Conservation (phyloP, 2,113 vertebrate species). For the Callocephalon fimbriatum region DNA sequence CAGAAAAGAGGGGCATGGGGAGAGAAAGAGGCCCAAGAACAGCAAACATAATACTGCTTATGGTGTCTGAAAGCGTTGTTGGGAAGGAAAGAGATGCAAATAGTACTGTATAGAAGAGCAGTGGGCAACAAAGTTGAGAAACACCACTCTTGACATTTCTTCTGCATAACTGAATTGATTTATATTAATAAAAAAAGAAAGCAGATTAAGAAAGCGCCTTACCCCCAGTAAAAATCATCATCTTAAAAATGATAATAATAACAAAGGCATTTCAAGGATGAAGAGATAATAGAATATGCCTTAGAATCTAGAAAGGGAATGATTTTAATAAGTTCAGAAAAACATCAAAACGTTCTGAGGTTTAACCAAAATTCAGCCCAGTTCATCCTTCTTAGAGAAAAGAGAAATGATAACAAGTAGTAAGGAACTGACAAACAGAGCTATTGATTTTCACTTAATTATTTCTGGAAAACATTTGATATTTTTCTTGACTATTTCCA, state of each 20-base stretch:
- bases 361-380: neutral
- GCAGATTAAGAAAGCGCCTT: neutral
- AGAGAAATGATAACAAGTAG: neutral
- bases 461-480: neutral
- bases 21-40: neutral
- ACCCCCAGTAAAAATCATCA: neutral
- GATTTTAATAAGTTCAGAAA: neutral
- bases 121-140: neutral
- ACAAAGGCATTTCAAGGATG: neutral
- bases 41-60: neutral
- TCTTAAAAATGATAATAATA: too few species aligned
- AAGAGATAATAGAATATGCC: neutral
- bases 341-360: neutral
- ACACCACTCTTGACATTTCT: neutral
- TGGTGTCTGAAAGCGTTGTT: fast-evolving
- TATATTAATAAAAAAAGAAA: neutral
- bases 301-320: neutral
- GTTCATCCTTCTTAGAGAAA: neutral
- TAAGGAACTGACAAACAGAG: neutral
- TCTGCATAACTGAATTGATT: neutral
- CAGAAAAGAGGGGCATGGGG: neutral
- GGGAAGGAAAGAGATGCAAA: neutral
- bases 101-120: neutral
- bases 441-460: neutral
- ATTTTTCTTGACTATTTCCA: neutral